Conservation (phyloP, 2,113 vertebrate species). For the Procavia capensis region DNA sequence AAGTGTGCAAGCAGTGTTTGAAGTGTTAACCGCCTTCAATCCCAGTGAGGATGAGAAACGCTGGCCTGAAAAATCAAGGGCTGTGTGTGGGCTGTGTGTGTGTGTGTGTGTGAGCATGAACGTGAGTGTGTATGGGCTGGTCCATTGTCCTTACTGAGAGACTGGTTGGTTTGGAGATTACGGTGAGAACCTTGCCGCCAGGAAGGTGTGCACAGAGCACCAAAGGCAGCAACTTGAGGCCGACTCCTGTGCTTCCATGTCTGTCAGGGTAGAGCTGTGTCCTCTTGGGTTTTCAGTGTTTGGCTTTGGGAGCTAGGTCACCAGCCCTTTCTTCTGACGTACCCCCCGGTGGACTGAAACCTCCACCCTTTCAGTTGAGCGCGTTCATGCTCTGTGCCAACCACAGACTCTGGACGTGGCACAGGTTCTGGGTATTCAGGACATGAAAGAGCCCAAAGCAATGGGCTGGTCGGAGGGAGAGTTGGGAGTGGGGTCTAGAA, state of each 20-base stretch:
- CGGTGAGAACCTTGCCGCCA: background rate
- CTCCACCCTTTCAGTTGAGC: background rate
- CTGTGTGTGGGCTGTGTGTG: background rate
- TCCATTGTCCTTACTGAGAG: background rate
- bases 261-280: background rate
- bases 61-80: background rate
- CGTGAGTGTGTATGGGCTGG: background rate
- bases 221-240: background rate
- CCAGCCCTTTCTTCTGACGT: background rate
- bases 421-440: background rate
- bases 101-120: too few relatives aligned
- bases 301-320: background rate
- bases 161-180: constrained; percentile 3
- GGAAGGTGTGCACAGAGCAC: background rate
- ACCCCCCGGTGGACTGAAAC: background rate
- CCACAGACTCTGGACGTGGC: background rate
- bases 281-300: background rate
- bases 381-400: background rate
- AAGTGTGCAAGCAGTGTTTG: background rate
- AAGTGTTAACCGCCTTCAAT: too few relatives aligned
- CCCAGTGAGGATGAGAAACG: background rate
- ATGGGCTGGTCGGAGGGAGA: background rate
- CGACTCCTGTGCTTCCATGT: background rate
- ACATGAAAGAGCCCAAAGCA: background rate
- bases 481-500: background rate